Evolutionary conservation across 2,888 invertebrate species (phyloP), one percentile per base, ranked within the genome.

Genomic region (Trypoxylon attenuatum): DNA sequence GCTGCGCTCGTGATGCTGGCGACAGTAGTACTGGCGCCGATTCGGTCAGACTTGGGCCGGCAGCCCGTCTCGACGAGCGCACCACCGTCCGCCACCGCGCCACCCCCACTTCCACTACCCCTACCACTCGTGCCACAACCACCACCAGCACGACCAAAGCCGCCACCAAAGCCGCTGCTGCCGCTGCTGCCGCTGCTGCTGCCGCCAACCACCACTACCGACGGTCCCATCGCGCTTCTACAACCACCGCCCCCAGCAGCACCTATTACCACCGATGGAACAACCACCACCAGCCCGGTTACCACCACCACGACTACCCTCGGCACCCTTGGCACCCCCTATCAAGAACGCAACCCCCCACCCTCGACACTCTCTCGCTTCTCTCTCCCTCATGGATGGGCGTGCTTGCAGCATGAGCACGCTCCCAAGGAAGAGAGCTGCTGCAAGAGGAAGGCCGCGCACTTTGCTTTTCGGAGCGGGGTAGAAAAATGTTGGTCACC

Each of bases 21-120:
- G 85, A 83, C 85, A 84, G 86, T 85, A 81, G 84, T 84, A 85
- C 86, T 84, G 84, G 81, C 84, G 83, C 80, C 80, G 83, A 81
- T 82, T 80, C 84, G 82, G 82, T 83, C 86, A 78, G 85, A 84
- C 84, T 82, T 81, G 73, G 77, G 78, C 82, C 80, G 80, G 79
- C 72, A 59, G 63, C n/a, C n/a, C 59, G 58, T 60, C 33, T 33
- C 33, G 33, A 10, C n/a, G n/a, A 13, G 33, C 33, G 33, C 33
- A 33, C 33, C 69, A 53, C 51, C 60, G 60, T 43, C 76, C 63
- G 63, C 69, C 66, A 59, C 69, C 53, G 43, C 59, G 51, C 62
- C 70, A 68, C 69, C 72, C 38, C 63, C 61, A 42, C 68, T 47
- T 42, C 58, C 62, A 41, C 67, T 68, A 15, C 52, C 42, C 8